These are phyloP conservation scores for Drosophila setosimentum DNA, from an alignment of 2,888 invertebrate genomes.

Conservation along the genomic window DNA sequence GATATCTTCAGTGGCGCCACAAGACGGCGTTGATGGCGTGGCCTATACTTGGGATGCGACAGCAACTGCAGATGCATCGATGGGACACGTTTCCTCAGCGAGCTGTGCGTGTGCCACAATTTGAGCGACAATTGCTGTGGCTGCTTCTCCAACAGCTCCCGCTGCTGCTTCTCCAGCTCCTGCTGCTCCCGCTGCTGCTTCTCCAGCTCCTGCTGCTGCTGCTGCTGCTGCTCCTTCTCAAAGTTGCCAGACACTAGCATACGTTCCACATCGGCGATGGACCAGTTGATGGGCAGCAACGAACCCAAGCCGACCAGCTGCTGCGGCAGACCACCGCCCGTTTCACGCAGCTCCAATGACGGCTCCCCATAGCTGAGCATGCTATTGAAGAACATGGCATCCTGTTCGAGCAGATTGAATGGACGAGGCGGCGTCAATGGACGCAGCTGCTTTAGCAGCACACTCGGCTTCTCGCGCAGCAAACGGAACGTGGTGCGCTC, in stretches of 20 bases:
- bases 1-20: conserved; percentile 31
- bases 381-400: conserved; percentile 80
- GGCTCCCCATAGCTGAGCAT: conserved; percentile 37
- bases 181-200: not conserved
- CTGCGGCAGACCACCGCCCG: conserved; percentile 25
- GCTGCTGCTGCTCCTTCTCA: not conserved
- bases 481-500: conserved; percentile 77
- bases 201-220: not conserved
- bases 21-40: conserved; percentile 10
- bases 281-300: conserved; percentile 19
- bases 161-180: not conserved
- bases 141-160: not conserved
- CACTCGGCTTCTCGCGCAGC: conserved; percentile 74
- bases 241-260: conserved; percentile 1
- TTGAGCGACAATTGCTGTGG: not conserved
- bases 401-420: conserved; percentile 82
- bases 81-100: not conserved
- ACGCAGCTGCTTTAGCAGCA: conserved; percentile 71
- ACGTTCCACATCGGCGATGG: conserved; percentile 8
- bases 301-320: not conserved
- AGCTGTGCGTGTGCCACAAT: not conserved
- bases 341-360: conserved; percentile 11
- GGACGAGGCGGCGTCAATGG: conserved; percentile 52
- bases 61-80: not conserved
- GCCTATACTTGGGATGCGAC: not conserved